phyloP scores from a whole-genome alignment of 2,797 vertebrate genomes.

The Coracias cyanogaster region DNA sequence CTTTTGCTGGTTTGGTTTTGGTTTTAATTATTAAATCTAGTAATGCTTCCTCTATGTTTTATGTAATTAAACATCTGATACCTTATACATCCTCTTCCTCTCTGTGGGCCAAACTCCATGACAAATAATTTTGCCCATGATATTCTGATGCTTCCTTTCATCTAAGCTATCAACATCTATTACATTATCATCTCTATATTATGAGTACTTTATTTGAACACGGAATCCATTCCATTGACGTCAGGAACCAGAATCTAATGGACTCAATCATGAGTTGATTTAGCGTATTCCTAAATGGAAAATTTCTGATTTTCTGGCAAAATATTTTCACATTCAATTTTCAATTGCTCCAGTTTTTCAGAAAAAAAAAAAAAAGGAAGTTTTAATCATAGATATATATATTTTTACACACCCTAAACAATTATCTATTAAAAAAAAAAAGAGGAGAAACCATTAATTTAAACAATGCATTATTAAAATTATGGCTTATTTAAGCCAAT shows the following conservation, averaged over 20 bases:
- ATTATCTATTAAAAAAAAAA: background rate
- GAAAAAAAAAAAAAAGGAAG: background rate
- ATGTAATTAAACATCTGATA: background rate
- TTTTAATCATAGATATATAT: background rate
- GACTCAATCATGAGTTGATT: background rate
- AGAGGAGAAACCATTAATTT: fast-evolving
- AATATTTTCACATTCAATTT: background rate
- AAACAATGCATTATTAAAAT: background rate
- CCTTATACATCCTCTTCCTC: background rate
- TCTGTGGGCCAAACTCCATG: background rate
- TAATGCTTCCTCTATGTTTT: background rate
- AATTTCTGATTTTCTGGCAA: background rate
- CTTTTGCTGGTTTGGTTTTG: no score
- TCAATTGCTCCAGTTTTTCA: background rate
- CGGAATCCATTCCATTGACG: background rate
- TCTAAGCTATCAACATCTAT: background rate
- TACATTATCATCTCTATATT: background rate
- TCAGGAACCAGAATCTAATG: background rate
- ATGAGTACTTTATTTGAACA: background rate
- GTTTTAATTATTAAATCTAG: background rate
- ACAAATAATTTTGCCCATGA: background rate
- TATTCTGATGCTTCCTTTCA: background rate
- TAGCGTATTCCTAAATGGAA: background rate
- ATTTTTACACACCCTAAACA: background rate
- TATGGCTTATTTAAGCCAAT: background rate